Conservation (phyloP, 2,888 invertebrate species). For the Cecidostiba fungosa region DNA sequence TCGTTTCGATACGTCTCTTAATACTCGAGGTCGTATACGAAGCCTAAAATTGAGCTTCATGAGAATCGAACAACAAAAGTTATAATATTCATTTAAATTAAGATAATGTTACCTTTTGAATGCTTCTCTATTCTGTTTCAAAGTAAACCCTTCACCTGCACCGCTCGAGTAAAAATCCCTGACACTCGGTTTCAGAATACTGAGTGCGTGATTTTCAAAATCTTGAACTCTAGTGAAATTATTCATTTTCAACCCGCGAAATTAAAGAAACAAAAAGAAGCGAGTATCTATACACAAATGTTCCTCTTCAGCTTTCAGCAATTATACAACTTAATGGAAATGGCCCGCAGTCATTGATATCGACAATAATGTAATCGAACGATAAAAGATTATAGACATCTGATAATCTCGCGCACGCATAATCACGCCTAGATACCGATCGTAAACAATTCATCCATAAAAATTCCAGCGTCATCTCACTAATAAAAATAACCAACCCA, state of each 20-base stretch:
- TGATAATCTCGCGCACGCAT: too few relatives aligned
- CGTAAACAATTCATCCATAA: too few relatives aligned
- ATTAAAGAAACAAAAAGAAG: too few relatives aligned
- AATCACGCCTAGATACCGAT: too few relatives aligned
- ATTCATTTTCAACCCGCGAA: conserved; percentile 66
- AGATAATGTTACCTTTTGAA: not conserved
- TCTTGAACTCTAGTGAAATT: conserved; percentile 87
- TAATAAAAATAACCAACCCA: too few relatives aligned
- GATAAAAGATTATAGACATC: too few relatives aligned
- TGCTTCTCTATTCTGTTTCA: not conserved
- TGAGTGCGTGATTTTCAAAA: conserved; percentile 87
- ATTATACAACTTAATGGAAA: too few relatives aligned
- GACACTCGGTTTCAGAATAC: conserved; percentile 79
- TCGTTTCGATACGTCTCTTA: not conserved
- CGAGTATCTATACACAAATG: too few relatives aligned
- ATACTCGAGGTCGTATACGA: not conserved
- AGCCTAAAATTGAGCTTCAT: not conserved
- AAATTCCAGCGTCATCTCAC: too few relatives aligned
- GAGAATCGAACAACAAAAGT: not conserved
- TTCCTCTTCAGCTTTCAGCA: too few relatives aligned
- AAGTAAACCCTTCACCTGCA: not conserved
- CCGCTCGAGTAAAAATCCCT: not conserved
- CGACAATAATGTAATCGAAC: too few relatives aligned
- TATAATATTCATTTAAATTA: not conserved
- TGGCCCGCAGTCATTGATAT: too few relatives aligned